Conservation (phyloP, 1,140 invertebrate species). For the Myzus persicae region DNA sequence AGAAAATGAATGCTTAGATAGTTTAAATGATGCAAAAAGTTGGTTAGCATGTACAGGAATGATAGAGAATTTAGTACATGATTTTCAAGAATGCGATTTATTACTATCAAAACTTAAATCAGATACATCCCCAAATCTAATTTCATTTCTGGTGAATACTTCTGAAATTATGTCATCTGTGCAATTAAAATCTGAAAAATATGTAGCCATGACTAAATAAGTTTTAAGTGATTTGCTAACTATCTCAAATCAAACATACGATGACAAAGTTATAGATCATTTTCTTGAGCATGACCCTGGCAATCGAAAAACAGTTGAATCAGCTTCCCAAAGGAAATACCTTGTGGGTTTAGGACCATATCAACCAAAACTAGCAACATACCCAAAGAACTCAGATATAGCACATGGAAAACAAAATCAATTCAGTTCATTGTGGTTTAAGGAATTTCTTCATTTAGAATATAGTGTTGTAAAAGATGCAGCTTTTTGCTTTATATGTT, state of each 20-base stretch:
- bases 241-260: neutral
- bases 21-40: too few relatives aligned
- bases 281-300: neutral
- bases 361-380: neutral
- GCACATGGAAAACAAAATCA: too few relatives aligned
- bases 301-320: neutral
- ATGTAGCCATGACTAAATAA: neutral
- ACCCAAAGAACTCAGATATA: too few relatives aligned
- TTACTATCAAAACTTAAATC: too few relatives aligned
- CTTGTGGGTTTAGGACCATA: neutral
- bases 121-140: too few relatives aligned
- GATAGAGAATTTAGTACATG: too few relatives aligned
- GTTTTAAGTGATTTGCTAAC: neutral
- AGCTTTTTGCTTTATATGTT: constrained; percentile 13
- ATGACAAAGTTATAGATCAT: neutral
- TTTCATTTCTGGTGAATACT: neutral
- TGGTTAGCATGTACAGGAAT: too few relatives aligned
- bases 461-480: constrained; percentile 20
- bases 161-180: neutral
- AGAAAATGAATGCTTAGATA: too few relatives aligned
- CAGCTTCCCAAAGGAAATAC: neutral
- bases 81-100: too few relatives aligned
- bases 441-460: constrained; percentile 12
- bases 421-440: constrained; percentile 22
- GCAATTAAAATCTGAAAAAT: constrained; percentile 17